A percentile compares a stretch with the other conserved stretches of the same genome.
phyloP scores from a whole-genome alignment of 1,140 invertebrate genomes.

The Drosophila bipectinata region DNA sequence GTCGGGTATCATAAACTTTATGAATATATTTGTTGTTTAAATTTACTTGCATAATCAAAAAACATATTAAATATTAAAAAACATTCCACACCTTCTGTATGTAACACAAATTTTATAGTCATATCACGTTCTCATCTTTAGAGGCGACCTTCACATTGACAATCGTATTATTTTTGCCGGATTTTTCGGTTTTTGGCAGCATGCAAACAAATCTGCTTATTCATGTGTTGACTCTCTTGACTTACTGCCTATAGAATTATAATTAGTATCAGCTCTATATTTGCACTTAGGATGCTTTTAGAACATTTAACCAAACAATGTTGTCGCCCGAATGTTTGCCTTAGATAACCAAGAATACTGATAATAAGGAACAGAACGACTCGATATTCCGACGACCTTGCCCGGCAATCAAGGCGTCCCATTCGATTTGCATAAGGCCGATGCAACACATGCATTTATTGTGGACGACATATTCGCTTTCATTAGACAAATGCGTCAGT shows the following conservation, averaged over 20 bases:
- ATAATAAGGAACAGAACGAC: conserved; percentile 3
- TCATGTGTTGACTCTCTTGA: conserved; percentile 45
- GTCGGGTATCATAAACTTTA: no score
- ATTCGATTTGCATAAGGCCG: conserved; percentile 11
- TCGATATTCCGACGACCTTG: conserved; percentile 8
- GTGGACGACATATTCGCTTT: conserved; percentile 4
- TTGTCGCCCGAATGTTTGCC: not conserved
- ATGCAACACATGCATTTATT: conserved; percentile 19
- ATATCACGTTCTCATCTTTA: conserved; percentile 16
- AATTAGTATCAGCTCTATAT: conserved; percentile 38
- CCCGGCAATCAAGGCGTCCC: not conserved
- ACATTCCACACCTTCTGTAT: no score
- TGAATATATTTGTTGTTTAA: no score
- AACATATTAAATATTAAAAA: no score
- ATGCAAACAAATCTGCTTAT: conserved; percentile 33
- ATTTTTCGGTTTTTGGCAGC: conserved; percentile 40
- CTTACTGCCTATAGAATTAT: conserved; percentile 22
- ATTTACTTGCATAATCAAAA: not conserved
- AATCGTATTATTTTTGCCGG: conserved; percentile 32
- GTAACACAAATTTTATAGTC: not conserved
- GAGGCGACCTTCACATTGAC: conserved; percentile 57
- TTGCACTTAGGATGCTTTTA: conserved; percentile 27
- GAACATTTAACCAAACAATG: conserved; percentile 7
- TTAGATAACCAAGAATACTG: conserved; percentile 12
- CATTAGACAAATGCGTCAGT: conserved; percentile 26